Evolutionary conservation across 2,888 invertebrate species (phyloP).

Genomic region (Chloromyia formosa): DNA sequence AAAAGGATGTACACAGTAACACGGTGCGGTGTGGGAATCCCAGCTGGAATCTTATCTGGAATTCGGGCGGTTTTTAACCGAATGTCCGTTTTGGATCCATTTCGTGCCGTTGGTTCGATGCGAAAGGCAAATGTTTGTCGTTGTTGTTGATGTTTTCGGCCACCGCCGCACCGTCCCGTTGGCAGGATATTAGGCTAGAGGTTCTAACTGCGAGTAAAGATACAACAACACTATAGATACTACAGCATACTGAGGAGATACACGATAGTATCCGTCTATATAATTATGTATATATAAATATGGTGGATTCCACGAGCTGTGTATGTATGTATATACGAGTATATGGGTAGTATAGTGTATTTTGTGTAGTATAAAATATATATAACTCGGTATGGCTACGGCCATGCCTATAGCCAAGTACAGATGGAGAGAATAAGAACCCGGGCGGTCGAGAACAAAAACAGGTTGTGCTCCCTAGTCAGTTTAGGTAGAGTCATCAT

Average conservation of each 20-base stretch:
- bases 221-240: no score
- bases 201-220: background rate
- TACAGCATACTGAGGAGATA: no score
- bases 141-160: background rate
- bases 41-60: constrained; percentile 39
- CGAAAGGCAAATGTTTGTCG: constrained; percentile 5
- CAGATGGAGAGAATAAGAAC: constrained; percentile 25
- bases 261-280: no score
- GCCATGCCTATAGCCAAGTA: background rate
- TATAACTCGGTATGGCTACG: background rate
- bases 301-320: background rate
- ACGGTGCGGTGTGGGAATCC: constrained; percentile 17
- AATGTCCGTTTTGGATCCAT: background rate
- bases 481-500: constrained; percentile 48
- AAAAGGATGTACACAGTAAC: constrained; percentile 17
- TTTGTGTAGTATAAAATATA: no score
- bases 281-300: background rate
- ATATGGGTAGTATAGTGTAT: background rate
- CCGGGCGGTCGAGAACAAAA: constrained; percentile 31
- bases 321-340: background rate
- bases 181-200: background rate
- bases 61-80: constrained; percentile 6
- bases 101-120: background rate
- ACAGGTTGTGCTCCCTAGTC: constrained; percentile 43
- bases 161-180: background rate